phyloP scores from a whole-genome alignment of 2,797 vertebrate species.

The Glossophaga mutica region DNA sequence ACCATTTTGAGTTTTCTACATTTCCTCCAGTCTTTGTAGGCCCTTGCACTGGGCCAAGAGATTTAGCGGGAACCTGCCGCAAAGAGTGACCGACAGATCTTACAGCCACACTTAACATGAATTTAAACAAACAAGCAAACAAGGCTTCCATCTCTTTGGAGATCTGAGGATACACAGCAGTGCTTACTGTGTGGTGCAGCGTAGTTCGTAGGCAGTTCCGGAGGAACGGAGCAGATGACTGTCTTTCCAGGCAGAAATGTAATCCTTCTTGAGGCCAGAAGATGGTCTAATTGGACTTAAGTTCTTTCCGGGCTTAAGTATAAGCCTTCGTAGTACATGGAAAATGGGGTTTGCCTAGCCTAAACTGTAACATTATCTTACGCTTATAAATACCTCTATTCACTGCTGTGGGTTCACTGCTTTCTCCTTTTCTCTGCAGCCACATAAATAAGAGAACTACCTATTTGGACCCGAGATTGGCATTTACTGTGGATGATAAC shows the following conservation, averaged over 20 bases:
- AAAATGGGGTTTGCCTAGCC: background rate
- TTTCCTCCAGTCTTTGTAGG: background rate
- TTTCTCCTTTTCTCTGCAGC: slow-evolving; percentile 79
- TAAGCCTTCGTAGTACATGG: background rate
- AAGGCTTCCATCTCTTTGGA: background rate
- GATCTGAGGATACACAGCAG: background rate
- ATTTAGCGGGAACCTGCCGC: background rate
- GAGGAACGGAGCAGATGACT: background rate
- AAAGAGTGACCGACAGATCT: background rate
- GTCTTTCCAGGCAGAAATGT: background rate
- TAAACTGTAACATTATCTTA: background rate
- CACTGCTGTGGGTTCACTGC: background rate
- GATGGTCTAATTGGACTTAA: background rate
- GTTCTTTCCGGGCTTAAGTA: background rate
- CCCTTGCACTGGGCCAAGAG: background rate
- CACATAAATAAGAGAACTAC: slow-evolving; percentile 98
- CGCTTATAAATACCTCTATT: background rate
- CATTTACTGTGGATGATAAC: slow-evolving; percentile 95
- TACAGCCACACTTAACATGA: background rate
- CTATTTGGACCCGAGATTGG: slow-evolving; percentile 95
- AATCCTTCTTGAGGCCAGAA: background rate
- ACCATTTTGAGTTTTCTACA: background rate
- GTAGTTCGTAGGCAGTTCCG: background rate
- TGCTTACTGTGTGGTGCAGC: background rate
- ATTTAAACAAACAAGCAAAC: background rate